phyloP scores from a whole-genome alignment of 2,888 invertebrate species.

The Drosophila tanythrix region DNA sequence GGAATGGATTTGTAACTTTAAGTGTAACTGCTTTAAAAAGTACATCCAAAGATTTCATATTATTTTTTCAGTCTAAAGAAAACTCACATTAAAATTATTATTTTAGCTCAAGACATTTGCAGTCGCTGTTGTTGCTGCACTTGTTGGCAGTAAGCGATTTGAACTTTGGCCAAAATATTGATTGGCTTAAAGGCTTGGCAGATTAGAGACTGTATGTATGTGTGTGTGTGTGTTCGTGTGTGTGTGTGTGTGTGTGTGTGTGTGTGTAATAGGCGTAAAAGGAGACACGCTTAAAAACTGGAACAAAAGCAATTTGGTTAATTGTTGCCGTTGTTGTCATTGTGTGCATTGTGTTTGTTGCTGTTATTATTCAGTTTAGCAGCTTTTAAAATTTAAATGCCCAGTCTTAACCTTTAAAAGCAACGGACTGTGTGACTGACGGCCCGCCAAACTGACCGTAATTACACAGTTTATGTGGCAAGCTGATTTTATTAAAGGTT shows the following conservation, averaged over 20 bases:
- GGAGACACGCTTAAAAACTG: slow-evolving; percentile 57
- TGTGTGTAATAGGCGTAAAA: slow-evolving; percentile 34
- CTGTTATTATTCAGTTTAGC: slow-evolving; percentile 49
- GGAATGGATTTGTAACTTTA: neutral
- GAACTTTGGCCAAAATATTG: slow-evolving; percentile 59
- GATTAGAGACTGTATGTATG: neutral
- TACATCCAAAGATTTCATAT: neutral
- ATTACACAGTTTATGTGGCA: slow-evolving; percentile 50
- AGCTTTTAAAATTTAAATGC: slow-evolving; percentile 70
- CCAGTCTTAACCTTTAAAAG: slow-evolving; percentile 74
- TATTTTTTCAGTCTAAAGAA: neutral
- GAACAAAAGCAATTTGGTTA: slow-evolving; percentile 66
- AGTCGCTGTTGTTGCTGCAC: slow-evolving; percentile 2
- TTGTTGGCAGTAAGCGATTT: slow-evolving; percentile 51
- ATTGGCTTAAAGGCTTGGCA: slow-evolving; percentile 27
- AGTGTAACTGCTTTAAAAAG: neutral
- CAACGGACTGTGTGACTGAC: slow-evolving; percentile 53
- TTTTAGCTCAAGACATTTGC: neutral
- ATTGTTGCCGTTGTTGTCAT: slow-evolving; percentile 52
- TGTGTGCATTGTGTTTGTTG: slow-evolving; percentile 52
- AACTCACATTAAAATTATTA: neutral
- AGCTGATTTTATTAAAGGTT: slow-evolving; percentile 57
- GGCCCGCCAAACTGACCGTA: slow-evolving; percentile 34
- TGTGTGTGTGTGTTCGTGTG: neutral
- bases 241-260: slow-evolving; percentile 1